Percentiles rank a stretch among this genome's conserved stretches.
Conservation (phyloP, 2,113 vertebrate genomes). For the Nanorana parkeri region DNA sequence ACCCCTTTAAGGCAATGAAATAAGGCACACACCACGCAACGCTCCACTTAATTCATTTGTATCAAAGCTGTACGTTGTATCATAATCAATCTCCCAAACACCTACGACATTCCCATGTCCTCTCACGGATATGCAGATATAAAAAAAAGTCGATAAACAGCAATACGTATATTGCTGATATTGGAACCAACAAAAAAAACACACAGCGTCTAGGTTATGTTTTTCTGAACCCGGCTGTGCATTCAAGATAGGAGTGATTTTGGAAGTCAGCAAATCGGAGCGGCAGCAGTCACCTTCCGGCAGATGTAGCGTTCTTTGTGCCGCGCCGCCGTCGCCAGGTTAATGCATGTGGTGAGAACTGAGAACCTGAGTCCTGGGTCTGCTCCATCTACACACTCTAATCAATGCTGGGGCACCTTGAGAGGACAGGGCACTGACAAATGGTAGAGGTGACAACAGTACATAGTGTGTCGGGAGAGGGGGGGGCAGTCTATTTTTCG, state of each 20-base stretch:
- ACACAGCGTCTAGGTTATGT: neutral
- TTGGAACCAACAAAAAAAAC: constrained; percentile 2
- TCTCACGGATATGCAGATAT: constrained; percentile 9
- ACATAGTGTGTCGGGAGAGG: constrained; percentile 31
- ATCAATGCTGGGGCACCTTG: constrained; percentile 14
- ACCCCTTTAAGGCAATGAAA: neutral
- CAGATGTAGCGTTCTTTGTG: neutral
- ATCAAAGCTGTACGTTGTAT: constrained; percentile 41
- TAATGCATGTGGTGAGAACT: constrained; percentile 20
- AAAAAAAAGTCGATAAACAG: constrained; percentile 20
- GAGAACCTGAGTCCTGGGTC: constrained; percentile 25
- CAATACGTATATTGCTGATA: constrained; percentile 25
- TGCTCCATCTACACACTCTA: constrained; percentile 5
- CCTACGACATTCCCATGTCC: neutral
- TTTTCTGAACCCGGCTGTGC: constrained; percentile 5
- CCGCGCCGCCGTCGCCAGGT: neutral
- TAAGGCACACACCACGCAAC: constrained; percentile 33
- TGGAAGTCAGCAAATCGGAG: neutral
- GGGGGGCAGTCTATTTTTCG: constrained; percentile 53
- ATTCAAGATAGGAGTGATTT: neutral
- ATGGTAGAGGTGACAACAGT: constrained; percentile 22
- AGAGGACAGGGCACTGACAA: constrained; percentile 42
- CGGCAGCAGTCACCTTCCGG: neutral
- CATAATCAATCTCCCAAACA: constrained; percentile 23
- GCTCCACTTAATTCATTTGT: constrained; percentile 52